Conservation (phyloP, 1,140 invertebrate genomes). For the Aphelenchoides besseyi region DNA sequence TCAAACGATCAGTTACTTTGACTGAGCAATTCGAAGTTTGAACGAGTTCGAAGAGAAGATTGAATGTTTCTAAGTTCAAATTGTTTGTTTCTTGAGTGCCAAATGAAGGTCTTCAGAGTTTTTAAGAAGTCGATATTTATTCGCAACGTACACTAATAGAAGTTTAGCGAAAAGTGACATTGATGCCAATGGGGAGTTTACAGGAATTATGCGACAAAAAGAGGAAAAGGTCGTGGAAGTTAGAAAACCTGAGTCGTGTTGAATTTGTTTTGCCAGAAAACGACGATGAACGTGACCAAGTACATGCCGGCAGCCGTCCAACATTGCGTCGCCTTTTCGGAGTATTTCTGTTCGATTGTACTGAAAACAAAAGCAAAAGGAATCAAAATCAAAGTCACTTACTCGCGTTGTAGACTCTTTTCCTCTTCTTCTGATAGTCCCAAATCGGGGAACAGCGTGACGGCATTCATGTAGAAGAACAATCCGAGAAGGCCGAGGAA, state of each 20-base stretch:
- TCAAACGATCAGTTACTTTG: too few species aligned
- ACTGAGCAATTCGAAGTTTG: too few species aligned
- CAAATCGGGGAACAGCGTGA: conserved; percentile 60
- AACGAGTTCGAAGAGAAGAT: too few species aligned
- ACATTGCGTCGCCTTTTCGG: conserved; percentile 59
- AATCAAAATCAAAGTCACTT: neutral
- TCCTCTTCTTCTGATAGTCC: conserved; percentile 47
- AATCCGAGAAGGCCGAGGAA: conserved; percentile 60
- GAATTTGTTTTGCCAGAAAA: conserved; percentile 61
- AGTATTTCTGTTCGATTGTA: conserved; percentile 43
- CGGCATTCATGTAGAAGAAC: conserved; percentile 59
- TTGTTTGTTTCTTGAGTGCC: too few species aligned
- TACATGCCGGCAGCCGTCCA: conserved; percentile 63
- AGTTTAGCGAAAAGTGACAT: neutral
- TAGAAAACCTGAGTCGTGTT: conserved; percentile 51
- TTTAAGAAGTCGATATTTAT: neutral
- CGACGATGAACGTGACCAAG: conserved; percentile 55
- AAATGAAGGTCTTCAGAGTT: too few species aligned
- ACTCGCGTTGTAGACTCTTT: neutral
- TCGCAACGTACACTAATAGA: neutral
- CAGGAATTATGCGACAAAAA: neutral
- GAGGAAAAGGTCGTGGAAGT: conserved; percentile 10
- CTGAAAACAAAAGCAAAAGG: conserved; percentile 35
- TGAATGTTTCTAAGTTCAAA: too few species aligned
- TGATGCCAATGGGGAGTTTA: neutral